A percentile compares a stretch with the other conserved stretches of the same genome.
Evolutionary conservation across 1,140 invertebrate species (phyloP).

Genomic region (Anastrepha obliqua): DNA sequence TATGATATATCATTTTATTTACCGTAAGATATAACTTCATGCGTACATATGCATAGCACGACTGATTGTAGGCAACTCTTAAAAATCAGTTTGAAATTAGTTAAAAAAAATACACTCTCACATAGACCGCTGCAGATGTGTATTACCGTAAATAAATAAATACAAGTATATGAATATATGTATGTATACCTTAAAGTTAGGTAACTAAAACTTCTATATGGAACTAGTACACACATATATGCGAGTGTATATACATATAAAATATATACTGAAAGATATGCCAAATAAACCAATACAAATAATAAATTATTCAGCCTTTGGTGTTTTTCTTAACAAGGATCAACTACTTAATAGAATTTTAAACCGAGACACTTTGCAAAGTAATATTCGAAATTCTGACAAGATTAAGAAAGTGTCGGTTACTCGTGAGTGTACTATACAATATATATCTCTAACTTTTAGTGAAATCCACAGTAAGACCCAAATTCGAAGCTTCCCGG

Average conservation of each 20-base stretch:
- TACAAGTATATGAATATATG: neutral
- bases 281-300: constrained; percentile 40
- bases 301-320: neutral
- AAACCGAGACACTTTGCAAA: too few species aligned
- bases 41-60: neutral
- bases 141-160: neutral
- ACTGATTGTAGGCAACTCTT: constrained; percentile 18
- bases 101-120: neutral
- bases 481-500: too few species aligned
- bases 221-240: neutral
- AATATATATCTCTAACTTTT: too few species aligned
- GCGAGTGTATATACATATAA: neutral
- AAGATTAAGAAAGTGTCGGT: too few species aligned
- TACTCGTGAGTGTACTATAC: too few species aligned
- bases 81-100: constrained; percentile 4
- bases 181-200: constrained; percentile 20
- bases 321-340: neutral
- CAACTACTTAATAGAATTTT: too few species aligned
- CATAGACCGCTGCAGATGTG: neutral
- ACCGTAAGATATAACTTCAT: neutral
- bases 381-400: too few species aligned
- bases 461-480: too few species aligned
- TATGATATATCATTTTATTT: too few species aligned
- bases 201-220: constrained; percentile 17
- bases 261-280: constrained; percentile 32